Evolutionary conservation across 2,113 vertebrate species (phyloP), one percentile per base, ranked within the genome.

Genomic region (Chaetodon auriga): DNA sequence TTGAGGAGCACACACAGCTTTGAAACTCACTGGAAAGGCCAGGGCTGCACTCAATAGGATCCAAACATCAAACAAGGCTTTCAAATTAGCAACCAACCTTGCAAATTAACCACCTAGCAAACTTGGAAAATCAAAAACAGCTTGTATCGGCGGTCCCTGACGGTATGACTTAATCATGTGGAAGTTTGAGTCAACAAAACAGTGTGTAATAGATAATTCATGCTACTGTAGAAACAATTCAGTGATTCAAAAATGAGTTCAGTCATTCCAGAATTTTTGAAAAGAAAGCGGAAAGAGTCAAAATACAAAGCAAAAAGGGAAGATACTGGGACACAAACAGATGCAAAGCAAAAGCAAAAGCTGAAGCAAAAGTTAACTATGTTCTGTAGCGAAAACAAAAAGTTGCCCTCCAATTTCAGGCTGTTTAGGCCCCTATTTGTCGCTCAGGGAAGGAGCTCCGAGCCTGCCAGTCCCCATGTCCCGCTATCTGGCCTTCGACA

Each of bases 31-130:
- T 81, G 81, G 78, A 83, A 89, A 84, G 87, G 80, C 89, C 82
- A 76, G 15, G 54, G 68, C 80, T 81, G 83, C 3, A 45, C 83
- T 86, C 75, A 16, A 80, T 68, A 74, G 75, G 82, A 89, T 87
- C 69, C 77, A 43, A 82, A 89, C 91, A 92, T 94, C 94, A 93
- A 94, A 93, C 86, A 48, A 36, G 10, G 30, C 87, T 68, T 89
- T 90, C 88, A 92, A 93, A 94, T 92, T 90, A 92, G 84, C 76
- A 82, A 78, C 81, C 86, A 73, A 82, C 90, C 84, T 72, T 13
- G 79, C 90, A 91, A 93, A 94, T 92, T 75, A 93, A 91, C 79
- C 87, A 90, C 88, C 88, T 87, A 78, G 85, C 87, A 87, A 87
- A 85, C 80, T 69, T 70, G 63, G 83, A 60, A 69, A 90, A 93